Evolutionary conservation across 2,888 invertebrate genomes (phyloP).

Genomic region (Taphrorychus bicolor): DNA sequence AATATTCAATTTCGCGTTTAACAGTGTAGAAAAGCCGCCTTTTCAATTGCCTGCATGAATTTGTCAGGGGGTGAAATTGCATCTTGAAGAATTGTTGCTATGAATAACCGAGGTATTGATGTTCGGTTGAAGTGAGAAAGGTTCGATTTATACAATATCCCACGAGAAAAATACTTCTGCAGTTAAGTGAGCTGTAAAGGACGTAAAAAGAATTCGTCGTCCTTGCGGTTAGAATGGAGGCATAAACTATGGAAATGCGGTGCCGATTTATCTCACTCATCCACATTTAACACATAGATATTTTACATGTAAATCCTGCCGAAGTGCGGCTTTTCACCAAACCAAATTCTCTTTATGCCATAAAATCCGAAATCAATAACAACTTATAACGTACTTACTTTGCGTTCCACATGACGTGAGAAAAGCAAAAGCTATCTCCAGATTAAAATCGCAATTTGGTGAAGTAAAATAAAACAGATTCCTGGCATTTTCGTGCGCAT

Average conservation of each 20-base stretch:
- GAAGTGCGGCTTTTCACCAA: background rate
- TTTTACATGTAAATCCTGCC: background rate
- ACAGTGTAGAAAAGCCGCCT: constrained; percentile 3
- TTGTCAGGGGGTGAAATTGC: background rate
- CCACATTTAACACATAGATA: constrained; percentile 1
- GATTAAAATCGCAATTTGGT: background rate
- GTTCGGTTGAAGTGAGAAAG: background rate
- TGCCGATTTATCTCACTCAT: background rate
- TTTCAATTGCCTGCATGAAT: constrained; percentile 1
- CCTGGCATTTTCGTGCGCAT: background rate
- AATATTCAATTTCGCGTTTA: constrained; percentile 6
- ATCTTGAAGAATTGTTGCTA: background rate
- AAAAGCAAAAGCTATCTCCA: background rate
- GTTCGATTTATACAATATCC: background rate
- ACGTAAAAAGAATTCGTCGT: background rate
- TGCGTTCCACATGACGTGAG: background rate
- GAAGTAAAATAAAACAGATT: background rate
- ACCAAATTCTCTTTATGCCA: constrained; percentile 1
- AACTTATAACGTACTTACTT: background rate
- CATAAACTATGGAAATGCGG: background rate
- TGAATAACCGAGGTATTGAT: constrained; percentile 3
- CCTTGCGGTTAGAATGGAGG: background rate
- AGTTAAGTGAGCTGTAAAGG: background rate
- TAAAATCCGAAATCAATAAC: constrained; percentile 6
- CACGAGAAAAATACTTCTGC: background rate